Evolutionary conservation across 2,888 invertebrate genomes (phyloP).

Genomic region (Odontomyia ornata): DNA sequence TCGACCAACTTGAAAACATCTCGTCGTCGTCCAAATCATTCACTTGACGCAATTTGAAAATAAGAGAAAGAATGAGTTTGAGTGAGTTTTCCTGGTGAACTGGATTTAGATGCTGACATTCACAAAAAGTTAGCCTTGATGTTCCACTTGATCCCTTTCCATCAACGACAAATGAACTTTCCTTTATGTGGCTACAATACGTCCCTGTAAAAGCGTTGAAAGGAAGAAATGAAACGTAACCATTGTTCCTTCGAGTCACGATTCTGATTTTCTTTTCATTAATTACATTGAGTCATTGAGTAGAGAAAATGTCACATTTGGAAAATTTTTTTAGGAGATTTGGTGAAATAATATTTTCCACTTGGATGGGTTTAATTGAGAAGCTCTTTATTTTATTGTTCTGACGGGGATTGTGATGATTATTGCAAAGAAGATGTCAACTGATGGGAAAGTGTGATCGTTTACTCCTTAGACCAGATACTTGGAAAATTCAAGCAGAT

Average conservation of each 20-base stretch:
- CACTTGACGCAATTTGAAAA: neutral
- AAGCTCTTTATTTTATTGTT: neutral
- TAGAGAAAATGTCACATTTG: neutral
- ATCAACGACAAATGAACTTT: neutral
- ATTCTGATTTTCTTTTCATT: slow-evolving; percentile 17
- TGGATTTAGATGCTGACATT: neutral
- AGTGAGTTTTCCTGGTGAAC: neutral
- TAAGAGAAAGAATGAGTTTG: too few species aligned
- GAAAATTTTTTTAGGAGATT: neutral
- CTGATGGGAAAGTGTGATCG: too few species aligned
- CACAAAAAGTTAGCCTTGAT: too few species aligned
- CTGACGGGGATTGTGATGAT: neutral
- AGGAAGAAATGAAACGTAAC: neutral
- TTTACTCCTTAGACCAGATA: too few species aligned
- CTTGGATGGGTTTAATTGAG: neutral
- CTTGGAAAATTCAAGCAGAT: too few species aligned
- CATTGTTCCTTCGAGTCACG: slow-evolving; percentile 20
- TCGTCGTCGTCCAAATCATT: neutral
- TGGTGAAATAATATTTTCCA: slow-evolving; percentile 18
- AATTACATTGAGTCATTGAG: slow-evolving; percentile 1
- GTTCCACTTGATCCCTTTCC: too few species aligned
- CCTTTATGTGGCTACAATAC: neutral
- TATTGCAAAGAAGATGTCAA: too few species aligned
- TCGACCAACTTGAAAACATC: neutral
- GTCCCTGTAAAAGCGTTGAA: neutral